Evolutionary conservation across 1,140 invertebrate species (phyloP), one percentile per base, ranked within the genome.

Genomic region (Trinorchestia longiramus): DNA sequence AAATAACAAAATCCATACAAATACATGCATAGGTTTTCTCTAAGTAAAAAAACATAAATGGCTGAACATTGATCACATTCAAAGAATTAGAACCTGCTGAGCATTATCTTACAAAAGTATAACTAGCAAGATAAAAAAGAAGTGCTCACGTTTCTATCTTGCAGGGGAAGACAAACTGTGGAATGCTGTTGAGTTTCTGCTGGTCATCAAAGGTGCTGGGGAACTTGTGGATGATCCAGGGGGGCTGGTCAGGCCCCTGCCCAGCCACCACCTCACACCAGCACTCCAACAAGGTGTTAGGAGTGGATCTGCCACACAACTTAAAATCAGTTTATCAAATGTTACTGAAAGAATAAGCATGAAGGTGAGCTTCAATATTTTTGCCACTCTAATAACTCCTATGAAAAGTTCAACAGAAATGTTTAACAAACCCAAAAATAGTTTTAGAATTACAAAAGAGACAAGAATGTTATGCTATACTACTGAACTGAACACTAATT

Each of bases 81-180:
- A n/a, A n/a, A n/a, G n/a, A n/a, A n/a, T n/a, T n/a, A 53, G 47
- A 53, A 53, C 6, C 19, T 53, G 8, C 19, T 53, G 47, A 53
- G 47, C 6, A 53, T 19, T 53, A 19, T 53, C 6, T 91, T 6
- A 91, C 43, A 6, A 42, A 91, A 42, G 23, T 11, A 91, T 19
- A 6, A 11, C 6, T 19, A 53, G 19, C 19, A 19, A 53, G 47
- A 53, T 53, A 19, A 53, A 6, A 11, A 53, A 53, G 19, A 53
- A 53, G 47, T 53, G 41, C 92, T 96, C 42, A 98, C 98, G 98
- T 98, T 97, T 98, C 98, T 97, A 98, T 98, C 97, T 98, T 98
- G 97, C 98, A 99, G 57, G 98, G 98, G 97, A 98, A 99, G 97
- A 98, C 98, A 98, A 99, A 99, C 97, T 98, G 98, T 92, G 98